Conservation (phyloP, 2,113 vertebrate species). For the Setophaga coronata region DNA sequence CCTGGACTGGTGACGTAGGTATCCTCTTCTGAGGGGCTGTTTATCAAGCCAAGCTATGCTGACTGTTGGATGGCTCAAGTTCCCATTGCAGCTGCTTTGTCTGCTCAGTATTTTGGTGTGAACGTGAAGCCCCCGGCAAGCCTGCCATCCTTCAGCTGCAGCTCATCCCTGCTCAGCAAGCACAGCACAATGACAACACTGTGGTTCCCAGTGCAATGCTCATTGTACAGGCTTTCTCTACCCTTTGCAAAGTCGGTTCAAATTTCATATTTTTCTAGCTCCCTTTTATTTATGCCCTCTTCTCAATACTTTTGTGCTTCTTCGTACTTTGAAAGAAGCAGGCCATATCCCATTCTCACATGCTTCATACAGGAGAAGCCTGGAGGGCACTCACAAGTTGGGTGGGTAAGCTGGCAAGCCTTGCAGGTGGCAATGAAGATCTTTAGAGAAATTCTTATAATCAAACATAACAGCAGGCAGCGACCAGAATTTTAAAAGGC, state of each 20-base stretch:
- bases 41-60: constrained; percentile 24
- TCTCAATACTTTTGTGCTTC: not conserved
- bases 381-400: not conserved
- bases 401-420: not conserved
- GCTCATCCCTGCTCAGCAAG: constrained; percentile 14
- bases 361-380: not conserved
- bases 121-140: not conserved
- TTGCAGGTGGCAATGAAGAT: not conserved
- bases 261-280: not conserved
- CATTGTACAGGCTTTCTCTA: not conserved
- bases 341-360: not conserved
- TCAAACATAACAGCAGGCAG: not conserved
- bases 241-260: not conserved
- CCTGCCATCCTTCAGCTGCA: not conserved
- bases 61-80: not conserved
- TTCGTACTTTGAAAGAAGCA: not conserved
- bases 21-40: not conserved
- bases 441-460: not conserved
- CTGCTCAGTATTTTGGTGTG: not conserved
- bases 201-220: not conserved
- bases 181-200: not conserved
- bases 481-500: not conserved
- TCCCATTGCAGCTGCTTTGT: not conserved
- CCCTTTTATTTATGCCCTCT: not conserved
- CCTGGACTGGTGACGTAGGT: not conserved